Evolutionary conservation across 1,140 invertebrate species (phyloP).

Genomic region (Triops longicaudatus): DNA sequence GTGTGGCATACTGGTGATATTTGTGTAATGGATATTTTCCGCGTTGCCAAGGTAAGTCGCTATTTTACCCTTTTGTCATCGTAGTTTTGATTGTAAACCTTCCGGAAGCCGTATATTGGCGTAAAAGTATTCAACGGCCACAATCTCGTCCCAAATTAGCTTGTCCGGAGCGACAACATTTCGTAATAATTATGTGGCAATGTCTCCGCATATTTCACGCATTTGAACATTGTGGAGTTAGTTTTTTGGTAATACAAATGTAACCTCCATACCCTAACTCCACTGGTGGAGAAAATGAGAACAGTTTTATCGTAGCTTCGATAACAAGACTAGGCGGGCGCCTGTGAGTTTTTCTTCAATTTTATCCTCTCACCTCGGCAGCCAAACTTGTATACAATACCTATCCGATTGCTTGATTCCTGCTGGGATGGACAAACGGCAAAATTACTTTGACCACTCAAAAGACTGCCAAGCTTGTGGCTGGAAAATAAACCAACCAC

Average conservation of each 20-base stretch:
- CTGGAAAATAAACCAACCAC: not conserved
- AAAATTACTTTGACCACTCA: not conserved
- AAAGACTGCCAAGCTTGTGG: not conserved
- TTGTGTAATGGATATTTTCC: not conserved
- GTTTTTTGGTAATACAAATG: not conserved
- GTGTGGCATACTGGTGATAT: not conserved
- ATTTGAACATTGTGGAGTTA: not conserved
- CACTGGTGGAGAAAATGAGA: not conserved
- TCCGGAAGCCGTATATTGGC: not conserved
- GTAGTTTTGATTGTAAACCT: not conserved
- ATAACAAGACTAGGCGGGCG: not conserved
- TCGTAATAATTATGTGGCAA: not conserved
- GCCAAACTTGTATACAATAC: not conserved
- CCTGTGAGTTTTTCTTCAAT: not conserved
- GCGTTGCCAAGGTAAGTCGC: not conserved
- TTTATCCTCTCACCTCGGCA: not conserved
- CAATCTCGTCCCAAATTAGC: slow-evolving; percentile 5
- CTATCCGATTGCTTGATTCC: not conserved
- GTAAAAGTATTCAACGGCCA: not conserved
- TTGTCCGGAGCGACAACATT: not conserved
- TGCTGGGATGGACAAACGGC: not conserved
- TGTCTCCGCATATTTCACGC: not conserved
- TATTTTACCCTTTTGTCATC: not conserved
- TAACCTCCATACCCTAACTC: not conserved
- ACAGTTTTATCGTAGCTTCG: not conserved